A percentile compares a stretch with the other conserved stretches of the same genome.
Evolutionary conservation across 2,113 vertebrate species (phyloP).

Genomic region (Phyllostomus hastatus): DNA sequence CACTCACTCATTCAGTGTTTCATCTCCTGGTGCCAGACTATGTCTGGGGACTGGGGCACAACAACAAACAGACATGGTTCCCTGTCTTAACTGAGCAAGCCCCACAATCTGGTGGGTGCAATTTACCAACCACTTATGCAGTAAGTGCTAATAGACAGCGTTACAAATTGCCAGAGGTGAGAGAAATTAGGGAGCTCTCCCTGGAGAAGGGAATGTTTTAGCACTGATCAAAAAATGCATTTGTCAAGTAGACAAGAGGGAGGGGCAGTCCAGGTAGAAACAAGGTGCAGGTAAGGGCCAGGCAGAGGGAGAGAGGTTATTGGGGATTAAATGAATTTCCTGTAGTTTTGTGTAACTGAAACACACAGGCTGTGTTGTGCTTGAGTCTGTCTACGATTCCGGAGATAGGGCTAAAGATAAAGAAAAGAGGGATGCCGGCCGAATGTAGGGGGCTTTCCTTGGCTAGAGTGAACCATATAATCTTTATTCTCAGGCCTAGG

Average conservation of each 20-base stretch:
- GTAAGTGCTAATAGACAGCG: background rate
- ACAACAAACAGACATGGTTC: background rate
- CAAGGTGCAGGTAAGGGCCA: background rate
- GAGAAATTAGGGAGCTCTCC: background rate
- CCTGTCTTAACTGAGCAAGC: background rate
- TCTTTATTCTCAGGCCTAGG: background rate
- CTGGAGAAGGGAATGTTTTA: background rate
- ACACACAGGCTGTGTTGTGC: background rate
- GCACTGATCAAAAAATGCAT: background rate
- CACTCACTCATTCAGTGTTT: background rate
- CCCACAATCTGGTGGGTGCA: background rate
- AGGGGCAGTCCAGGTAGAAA: background rate
- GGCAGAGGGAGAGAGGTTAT: background rate
- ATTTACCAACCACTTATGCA: background rate
- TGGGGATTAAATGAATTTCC: background rate
- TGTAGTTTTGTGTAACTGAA: background rate
- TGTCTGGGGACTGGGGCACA: background rate
- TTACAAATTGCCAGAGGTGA: background rate
- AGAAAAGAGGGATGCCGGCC: background rate
- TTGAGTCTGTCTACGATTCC: background rate
- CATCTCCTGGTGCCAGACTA: background rate
- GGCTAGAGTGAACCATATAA: background rate
- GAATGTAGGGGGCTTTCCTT: background rate
- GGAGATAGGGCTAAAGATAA: background rate
- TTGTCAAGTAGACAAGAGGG: background rate